These are phyloP conservation scores for Acanthochromis polyacanthus DNA, from an alignment of 2,113 vertebrate species.

Conservation along the genomic window DNA sequence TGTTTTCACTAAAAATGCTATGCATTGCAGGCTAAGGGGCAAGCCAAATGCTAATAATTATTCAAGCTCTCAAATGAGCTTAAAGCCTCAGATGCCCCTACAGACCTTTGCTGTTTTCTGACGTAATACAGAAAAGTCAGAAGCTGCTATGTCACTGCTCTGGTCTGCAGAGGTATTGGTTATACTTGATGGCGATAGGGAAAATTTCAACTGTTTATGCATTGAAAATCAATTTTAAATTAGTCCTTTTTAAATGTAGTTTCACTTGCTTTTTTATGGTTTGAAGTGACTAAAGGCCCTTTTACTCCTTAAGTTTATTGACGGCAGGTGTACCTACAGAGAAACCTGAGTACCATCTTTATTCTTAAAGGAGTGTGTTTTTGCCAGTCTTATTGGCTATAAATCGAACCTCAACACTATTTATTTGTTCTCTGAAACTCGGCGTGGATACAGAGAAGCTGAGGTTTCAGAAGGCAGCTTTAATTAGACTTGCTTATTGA, in stretches of 20 bases:
- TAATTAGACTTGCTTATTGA: constrained; percentile 69
- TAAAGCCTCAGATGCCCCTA: constrained; percentile 62
- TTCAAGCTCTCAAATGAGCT: constrained; percentile 57
- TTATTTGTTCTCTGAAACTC: constrained; percentile 91
- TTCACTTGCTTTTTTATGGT: constrained; percentile 73
- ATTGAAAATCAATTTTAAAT: constrained; percentile 83
- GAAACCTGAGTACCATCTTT: constrained; percentile 86
- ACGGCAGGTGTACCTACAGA: constrained; percentile 91
- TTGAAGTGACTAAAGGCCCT: constrained; percentile 56
- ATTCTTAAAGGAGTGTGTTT: constrained; percentile 59
- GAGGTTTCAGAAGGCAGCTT: constrained; percentile 90
- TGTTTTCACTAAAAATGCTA: constrained; percentile 80
- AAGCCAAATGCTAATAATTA: constrained; percentile 83
- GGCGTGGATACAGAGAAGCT: constrained; percentile 95
- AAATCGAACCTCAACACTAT: constrained; percentile 83
- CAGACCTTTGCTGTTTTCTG: constrained; percentile 88
- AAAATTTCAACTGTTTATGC: constrained; percentile 66
- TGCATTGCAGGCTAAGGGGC: constrained; percentile 83
- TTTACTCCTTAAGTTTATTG: constrained; percentile 77
- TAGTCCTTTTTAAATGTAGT: constrained; percentile 77
- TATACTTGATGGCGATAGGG: constrained; percentile 77
- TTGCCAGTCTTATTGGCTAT: constrained; percentile 84
- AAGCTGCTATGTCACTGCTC: constrained; percentile 84
- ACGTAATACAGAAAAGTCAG: constrained; percentile 89
- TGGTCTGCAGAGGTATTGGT: constrained; percentile 85